phyloP scores from a whole-genome alignment of 2,797 vertebrate species.

The Protonibea diacanthus region DNA sequence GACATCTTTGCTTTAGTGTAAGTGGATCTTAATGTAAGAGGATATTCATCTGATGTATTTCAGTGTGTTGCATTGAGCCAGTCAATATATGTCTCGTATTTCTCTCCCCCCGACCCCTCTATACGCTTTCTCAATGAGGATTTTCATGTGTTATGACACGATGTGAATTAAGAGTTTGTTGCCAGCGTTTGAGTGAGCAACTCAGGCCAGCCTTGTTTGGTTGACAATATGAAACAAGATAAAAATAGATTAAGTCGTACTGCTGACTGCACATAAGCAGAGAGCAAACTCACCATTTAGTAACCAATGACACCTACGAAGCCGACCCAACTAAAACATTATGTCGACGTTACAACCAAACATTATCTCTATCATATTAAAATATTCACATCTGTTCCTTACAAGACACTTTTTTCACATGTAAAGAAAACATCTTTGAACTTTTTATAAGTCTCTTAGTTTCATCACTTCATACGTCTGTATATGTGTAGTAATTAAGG shows the following conservation, averaged over 20 bases:
- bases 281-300: constrained; percentile 80
- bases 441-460: constrained; percentile 82
- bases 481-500: constrained; percentile 88
- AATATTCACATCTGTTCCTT: constrained; percentile 89
- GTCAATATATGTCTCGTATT: constrained; percentile 38
- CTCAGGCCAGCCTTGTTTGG: constrained; percentile 80
- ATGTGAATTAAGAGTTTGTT: constrained; percentile 62
- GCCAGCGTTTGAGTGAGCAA: constrained; percentile 73
- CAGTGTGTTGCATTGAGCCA: constrained; percentile 54
- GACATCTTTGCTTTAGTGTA: constrained; percentile 85
- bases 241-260: constrained; percentile 80
- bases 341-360: constrained; percentile 83
- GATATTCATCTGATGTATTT: constrained; percentile 60
- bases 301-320: constrained; percentile 81
- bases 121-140: constrained; percentile 58
- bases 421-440: constrained; percentile 83
- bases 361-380: constrained; percentile 87
- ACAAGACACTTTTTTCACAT: constrained; percentile 86
- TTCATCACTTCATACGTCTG: constrained; percentile 81
- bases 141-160: constrained; percentile 63
- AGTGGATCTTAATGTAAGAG: constrained; percentile 76
- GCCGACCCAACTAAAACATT: constrained; percentile 85
- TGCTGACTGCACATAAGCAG: constrained; percentile 79
- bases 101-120: constrained; percentile 47
- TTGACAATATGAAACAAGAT: constrained; percentile 84